Evolutionary conservation across 2,888 invertebrate species (phyloP), one percentile per base, ranked within the genome.

Genomic region (Tachina fera): DNA sequence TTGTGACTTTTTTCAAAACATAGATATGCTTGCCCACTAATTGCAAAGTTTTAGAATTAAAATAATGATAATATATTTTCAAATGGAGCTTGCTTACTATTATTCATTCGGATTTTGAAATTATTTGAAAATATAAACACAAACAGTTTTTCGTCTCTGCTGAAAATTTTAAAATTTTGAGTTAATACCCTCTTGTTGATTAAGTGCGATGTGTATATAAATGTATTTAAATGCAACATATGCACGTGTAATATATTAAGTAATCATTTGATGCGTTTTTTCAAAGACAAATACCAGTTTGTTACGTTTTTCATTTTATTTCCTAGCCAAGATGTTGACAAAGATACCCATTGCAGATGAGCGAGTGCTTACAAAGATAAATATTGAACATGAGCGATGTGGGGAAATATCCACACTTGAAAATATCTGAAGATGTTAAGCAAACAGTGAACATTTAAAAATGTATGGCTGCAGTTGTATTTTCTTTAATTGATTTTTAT

Each of bases 401-500:
- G 76, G 65, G 71, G 61, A 41, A 76, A 71, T 56, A 10, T 14
- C 9, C 56, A 43, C 22, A 56, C 53, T 70, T 43, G 19, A 13
- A 22, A 65, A 49, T 51, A 39, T n/a, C 39, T 14, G 10, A 45
- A 16, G 45, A 45, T 63, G 16, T 61, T 16, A 11, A 58, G 58
- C 49, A 41, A 51, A 63, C 13, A 56, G 11, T 13, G 39, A 71
- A 45, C 56, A 51, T 13, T 68, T 31, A 31, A 31, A 31, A 31
- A 31, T 31, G 31, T 31, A 31, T 3, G 4, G 4, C 31, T 4
- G 4, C 31, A 31, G 4, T 31, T 3, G 4, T 4, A 31, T 3
- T 5, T 78, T 65, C 41, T 51, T 65, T 51, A 71, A 82, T 79
- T 84, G 84, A 84, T 84, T 84, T 84, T 76, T 84, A 70, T 87